Base-by-base conservation (phyloP, 2,888 invertebrate genomes). In the Tridacna crocea region DNA sequence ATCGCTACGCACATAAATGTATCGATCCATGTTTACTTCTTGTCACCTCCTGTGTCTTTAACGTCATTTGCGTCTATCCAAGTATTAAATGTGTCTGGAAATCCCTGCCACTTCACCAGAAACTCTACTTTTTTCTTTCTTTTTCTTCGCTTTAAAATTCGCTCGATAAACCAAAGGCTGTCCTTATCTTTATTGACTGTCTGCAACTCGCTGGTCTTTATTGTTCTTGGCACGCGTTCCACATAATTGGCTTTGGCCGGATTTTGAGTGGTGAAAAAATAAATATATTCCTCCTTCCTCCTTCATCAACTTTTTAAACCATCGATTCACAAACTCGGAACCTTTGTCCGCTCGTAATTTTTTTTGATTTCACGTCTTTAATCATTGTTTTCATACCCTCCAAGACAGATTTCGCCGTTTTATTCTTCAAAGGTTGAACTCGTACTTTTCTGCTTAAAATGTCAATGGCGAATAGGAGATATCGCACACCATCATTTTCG, bases 151-250 rank as follows among this genome's bases (percentile, higher is more conserved):
- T 79, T 79, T 17, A 84, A n/a, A 51, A 79, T 82, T 26, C 77
- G 81, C 22, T 88, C 79, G 13, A 88, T 85, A 26, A 84, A 81
- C 84, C 85, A 88, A n/a, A 87, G 51, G 6, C 80, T 60, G 60
- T 87, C 68, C 58, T 80, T 84, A 26, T 63, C 63, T 63, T 63
- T 63, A 27, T 63, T 15, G 2, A 63, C 83, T 66, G 72, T 79
- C 65, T 81, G 82, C 24, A 85, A 68, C 24, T 83, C 75, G 51
- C 61, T 73, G 2, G 76, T 48, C 47, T 77, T 77, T 0, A 77
- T 12, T 8, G 76, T 77, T 66, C 68, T 17, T 27, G 68, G 76
- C 10, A 68, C 76, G 10, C 76, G 15, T 26, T 77, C 77, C 11
- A 77, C 77, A 47, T 61, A 77, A 60, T 77, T 77, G 10, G 47